phyloP scores from a whole-genome alignment of 2,888 invertebrate genomes.

The Eupithecia subfuscata region DNA sequence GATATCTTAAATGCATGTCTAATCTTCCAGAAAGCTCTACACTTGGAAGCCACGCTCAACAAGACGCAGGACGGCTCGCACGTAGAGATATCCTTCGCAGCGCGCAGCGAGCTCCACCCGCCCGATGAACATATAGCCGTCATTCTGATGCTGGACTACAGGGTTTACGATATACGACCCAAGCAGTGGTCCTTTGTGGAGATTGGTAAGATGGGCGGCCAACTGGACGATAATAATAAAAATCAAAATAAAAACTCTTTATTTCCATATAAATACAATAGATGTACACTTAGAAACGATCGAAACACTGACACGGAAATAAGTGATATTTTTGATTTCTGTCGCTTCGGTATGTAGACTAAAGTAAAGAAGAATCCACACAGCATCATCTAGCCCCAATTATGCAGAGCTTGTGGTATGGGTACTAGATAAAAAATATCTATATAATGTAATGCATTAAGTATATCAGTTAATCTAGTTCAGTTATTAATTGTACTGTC shows the following conservation, averaged over 20 bases:
- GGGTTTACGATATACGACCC: slow-evolving; percentile 69
- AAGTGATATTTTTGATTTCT: no score
- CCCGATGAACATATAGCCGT: slow-evolving; percentile 56
- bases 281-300: no score
- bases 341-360: no score
- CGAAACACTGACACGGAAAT: no score
- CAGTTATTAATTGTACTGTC: no score
- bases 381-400: neutral
- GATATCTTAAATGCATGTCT: neutral
- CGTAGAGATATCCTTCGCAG: slow-evolving; percentile 64
- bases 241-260: no score
- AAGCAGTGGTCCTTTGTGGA: slow-evolving; percentile 64
- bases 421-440: neutral
- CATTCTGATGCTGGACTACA: slow-evolving; percentile 65
- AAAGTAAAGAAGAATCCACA: no score
- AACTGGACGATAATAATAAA: neutral
- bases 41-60: slow-evolving; percentile 64
- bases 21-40: slow-evolving; percentile 60
- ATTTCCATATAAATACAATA: no score
- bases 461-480: no score
- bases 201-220: slow-evolving; percentile 52
- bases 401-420: neutral
- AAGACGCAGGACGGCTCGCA: slow-evolving; percentile 69
- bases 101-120: slow-evolving; percentile 54
- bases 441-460: no score